Base-by-base conservation (phyloP, 2,888 invertebrate genomes). In the Leucoma salicis region DNA sequence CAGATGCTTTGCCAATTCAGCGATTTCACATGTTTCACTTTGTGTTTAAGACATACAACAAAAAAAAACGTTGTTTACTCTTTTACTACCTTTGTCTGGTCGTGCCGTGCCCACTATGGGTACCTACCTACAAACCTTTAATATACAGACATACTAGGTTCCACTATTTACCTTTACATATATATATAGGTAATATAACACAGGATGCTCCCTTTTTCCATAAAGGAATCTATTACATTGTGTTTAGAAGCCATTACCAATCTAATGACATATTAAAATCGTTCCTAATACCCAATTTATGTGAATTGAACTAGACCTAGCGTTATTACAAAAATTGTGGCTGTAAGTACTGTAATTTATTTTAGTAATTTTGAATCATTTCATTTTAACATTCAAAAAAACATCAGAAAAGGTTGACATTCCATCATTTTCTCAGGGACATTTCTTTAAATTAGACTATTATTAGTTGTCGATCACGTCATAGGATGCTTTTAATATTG, bases 401-500 rank as follows among this genome's bases (percentile, higher is more conserved):
- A 60, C 62, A 49, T 56, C 63, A 67, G 65, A 66, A 75, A 74
- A 81, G 76, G 82, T 82, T 85, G 88, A 87, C 89, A 89, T 83
- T 82, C 85, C 80, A 72, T 70, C 80, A 83, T 84, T 77, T 88
- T 88, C 89, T 89, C 88, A 88, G 89, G 78, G 89, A 89, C 89
- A 88, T 88, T 86, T 88, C 79, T 80, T 63, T 70, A 80, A 86
- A 89, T 88, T 84, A 85, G 80, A 74, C 83, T 87, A 85, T 88
- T 86, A 89, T 89, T 89, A 89, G 88, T 84, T 79, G 81, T 75
- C 85, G 85, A 88, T 88, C 88, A 83, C 78, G 77, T 79, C 72
- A 78, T 80, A 83, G 84, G 89, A 87, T 88, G 87, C 89, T 89
- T 89, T 89, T 89, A 89, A 89, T 89, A 87, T 87, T 89, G 84